Base-by-base conservation (phyloP, 2,113 vertebrate genomes). In the Brevimyrus niger region DNA sequence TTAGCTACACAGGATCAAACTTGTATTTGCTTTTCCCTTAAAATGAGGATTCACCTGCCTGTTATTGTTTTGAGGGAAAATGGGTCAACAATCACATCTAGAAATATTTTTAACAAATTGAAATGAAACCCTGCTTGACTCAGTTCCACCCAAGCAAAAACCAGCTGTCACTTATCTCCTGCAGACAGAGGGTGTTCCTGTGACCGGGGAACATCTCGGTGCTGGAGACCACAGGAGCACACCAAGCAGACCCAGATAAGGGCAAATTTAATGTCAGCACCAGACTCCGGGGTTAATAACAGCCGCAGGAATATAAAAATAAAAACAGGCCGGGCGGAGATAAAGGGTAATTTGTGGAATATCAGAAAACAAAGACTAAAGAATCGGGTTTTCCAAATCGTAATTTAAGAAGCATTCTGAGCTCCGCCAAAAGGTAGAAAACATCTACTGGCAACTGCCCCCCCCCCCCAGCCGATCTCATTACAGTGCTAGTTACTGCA, bases 401-500 rank as follows among this genome's bases (percentile, higher is more conserved):
- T 27, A 80, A 82, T 88, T 53, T 55, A 48, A 88, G 88, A 80
- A 88, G 2, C 13, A 11, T 35, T 50, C 42, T 17, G 46, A 35
- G 31, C 46, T 51, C 31, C 42, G 48, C 46, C 87, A 50, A 88
- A 76, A 19, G n/a, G 5, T 69, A 11, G 51, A 48, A 69, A 31
- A 69, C 61, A 11, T 61, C 55, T n/a, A 47, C 44, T 44, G 23
- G 47, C 65, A 35, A 3, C 4, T 10, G 23, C 69, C 87, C 11
- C 47, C 47, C 65, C 87, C 10, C 47, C 48, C 48, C 31, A 15
- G 89, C 89, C 80, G 61, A 88, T 80, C 83, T 53, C 48, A 15
- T 88, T 90, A 80, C 90, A 80, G 85, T 55, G 35, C 50, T 91
- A 80, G 88, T 93, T 91, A 92, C 91, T 90, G 90, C 89, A 89